Evolutionary conservation across 2,888 invertebrate species (phyloP).

Genomic region (Drosophila sordidapex): DNA sequence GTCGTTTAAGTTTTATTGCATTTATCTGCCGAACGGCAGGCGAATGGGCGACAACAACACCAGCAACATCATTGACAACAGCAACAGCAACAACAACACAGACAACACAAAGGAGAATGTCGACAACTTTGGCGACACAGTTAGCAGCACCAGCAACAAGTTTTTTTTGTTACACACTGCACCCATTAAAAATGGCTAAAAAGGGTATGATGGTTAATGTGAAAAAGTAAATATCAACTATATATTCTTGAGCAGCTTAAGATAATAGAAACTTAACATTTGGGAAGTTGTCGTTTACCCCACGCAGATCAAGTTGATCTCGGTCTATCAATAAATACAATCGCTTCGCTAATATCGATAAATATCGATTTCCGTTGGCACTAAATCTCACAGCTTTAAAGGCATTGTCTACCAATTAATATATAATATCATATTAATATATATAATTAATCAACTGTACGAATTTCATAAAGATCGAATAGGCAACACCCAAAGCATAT

Average conservation of each 20-base stretch:
- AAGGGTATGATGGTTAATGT: neutral
- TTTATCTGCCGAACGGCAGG: slow-evolving; percentile 58
- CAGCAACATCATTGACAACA: slow-evolving; percentile 29
- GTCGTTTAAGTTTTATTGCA: slow-evolving; percentile 72
- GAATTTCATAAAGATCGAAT: neutral
- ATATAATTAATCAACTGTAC: neutral
- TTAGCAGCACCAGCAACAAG: slow-evolving; percentile 69
- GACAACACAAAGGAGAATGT: slow-evolving; percentile 27
- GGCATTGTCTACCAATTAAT: neutral
- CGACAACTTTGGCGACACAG: slow-evolving; percentile 73
- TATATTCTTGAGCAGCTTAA: neutral
- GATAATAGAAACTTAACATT: neutral
- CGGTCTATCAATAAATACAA: neutral
- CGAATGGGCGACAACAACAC: slow-evolving; percentile 26
- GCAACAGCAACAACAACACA: slow-evolving; percentile 12
- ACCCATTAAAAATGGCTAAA: neutral
- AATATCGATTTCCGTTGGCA: neutral
- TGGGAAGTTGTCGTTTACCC: neutral
- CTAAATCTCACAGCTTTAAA: neutral
- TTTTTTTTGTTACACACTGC: slow-evolving; percentile 26
- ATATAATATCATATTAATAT: neutral
- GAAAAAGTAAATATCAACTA: neutral
- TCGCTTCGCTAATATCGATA: neutral
- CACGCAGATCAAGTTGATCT: neutral
- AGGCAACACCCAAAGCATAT: neutral